phyloP scores from a whole-genome alignment of 2,888 invertebrate genomes.

The Diplolepis rosae region DNA sequence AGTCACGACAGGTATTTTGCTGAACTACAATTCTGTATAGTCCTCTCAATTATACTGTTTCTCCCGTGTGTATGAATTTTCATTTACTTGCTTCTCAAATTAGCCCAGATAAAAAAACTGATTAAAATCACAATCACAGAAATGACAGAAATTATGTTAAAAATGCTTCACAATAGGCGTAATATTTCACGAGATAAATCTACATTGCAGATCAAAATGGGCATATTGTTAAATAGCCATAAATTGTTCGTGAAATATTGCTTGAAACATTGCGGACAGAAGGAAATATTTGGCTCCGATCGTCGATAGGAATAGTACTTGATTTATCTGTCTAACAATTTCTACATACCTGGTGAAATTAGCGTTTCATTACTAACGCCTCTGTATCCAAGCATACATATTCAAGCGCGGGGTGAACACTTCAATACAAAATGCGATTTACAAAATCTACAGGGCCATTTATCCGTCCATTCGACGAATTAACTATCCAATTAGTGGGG shows the following conservation, averaged over 20 bases:
- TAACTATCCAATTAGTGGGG: slow-evolving; percentile 28
- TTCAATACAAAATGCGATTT: slow-evolving; percentile 27
- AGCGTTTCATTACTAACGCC: slow-evolving; percentile 18
- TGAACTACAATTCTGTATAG: too few relatives aligned
- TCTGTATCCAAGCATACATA: slow-evolving; percentile 17
- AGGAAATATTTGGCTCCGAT: not conserved
- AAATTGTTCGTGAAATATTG: slow-evolving; percentile 3
- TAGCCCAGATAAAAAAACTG: too few relatives aligned
- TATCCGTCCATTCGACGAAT: slow-evolving; percentile 26
- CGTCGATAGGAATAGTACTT: not conserved
- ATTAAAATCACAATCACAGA: too few relatives aligned
- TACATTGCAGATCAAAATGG: not conserved
- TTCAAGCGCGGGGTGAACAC: slow-evolving; percentile 12
- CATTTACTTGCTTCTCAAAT: too few relatives aligned
- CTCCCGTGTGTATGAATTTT: too few relatives aligned
- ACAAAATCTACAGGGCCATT: slow-evolving; percentile 21
- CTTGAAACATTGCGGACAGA: not conserved
- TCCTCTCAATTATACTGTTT: too few relatives aligned
- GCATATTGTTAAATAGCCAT: not conserved
- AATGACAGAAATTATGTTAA: not conserved
- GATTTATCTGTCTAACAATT: slow-evolving; percentile 25
- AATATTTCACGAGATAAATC: not conserved
- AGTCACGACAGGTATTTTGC: too few relatives aligned
- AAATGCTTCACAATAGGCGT: not conserved
- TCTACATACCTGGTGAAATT: slow-evolving; percentile 19